Evolutionary conservation across 2,113 vertebrate species (phyloP).

Genomic region (Rynchops niger): DNA sequence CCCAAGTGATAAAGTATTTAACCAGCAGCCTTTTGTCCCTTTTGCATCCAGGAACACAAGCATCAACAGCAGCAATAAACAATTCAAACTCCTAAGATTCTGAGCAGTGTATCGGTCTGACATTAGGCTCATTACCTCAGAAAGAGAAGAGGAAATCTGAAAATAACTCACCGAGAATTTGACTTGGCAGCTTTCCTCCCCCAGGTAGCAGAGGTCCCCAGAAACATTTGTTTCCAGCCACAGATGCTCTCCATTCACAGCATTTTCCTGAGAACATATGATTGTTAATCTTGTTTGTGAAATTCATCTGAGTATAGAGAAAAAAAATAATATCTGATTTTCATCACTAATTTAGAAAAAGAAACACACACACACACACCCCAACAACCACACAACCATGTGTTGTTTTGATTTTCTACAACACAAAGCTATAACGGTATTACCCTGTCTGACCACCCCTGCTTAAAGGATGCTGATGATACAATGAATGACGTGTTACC

Average conservation of each 20-base stretch:
- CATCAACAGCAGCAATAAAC: neutral
- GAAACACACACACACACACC: no score
- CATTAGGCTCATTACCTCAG: neutral
- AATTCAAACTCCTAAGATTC: neutral
- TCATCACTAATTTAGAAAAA: neutral
- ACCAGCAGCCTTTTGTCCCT: neutral
- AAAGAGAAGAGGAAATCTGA: neutral
- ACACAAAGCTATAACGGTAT: neutral
- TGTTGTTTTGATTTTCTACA: neutral
- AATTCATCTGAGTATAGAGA: neutral
- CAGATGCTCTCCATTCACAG: conserved; percentile 94
- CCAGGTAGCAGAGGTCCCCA: conserved; percentile 95
- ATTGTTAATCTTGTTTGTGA: neutral
- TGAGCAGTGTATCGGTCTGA: neutral
- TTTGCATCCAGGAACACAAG: neutral
- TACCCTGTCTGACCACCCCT: neutral
- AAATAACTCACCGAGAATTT: conserved; percentile 91
- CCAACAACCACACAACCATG: neutral
- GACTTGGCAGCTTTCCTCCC: conserved; percentile 93
- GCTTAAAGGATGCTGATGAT: neutral
- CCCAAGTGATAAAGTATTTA: neutral
- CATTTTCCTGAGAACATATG: conserved; percentile 85
- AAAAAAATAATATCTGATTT: neutral
- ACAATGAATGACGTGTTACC: neutral
- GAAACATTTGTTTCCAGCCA: conserved; percentile 99